Evolutionary conservation across 2,113 vertebrate species (phyloP).

Genomic region (Columba janthina): DNA sequence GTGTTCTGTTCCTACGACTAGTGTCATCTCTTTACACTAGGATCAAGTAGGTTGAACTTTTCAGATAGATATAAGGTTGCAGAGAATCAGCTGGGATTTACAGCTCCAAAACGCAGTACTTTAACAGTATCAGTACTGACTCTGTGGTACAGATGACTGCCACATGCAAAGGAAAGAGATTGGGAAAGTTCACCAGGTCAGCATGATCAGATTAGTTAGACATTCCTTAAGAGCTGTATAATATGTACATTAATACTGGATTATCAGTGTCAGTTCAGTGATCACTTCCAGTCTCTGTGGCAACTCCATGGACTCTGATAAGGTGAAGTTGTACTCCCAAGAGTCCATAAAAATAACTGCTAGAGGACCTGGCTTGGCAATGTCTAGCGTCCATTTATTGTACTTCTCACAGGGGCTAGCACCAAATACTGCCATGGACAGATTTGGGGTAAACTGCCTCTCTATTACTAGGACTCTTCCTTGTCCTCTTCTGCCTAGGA

Average conservation of each 20-base stretch:
- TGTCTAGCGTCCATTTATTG: background rate
- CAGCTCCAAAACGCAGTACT: background rate
- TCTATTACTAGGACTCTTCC: background rate
- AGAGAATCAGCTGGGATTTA: constrained; percentile 31
- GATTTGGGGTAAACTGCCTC: background rate
- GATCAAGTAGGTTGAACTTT: constrained; percentile 21
- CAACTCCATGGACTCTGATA: background rate
- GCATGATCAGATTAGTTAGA: background rate
- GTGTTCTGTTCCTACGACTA: background rate
- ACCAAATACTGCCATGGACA: background rate
- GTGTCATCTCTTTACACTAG: background rate
- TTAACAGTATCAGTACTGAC: background rate
- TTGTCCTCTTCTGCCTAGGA: background rate
- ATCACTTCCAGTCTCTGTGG: background rate
- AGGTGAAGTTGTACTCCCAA: background rate
- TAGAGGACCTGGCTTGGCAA: background rate
- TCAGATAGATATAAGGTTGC: background rate
- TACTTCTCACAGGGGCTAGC: background rate
- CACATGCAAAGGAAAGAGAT: background rate
- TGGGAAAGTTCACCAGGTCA: background rate
- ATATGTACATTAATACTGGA: background rate
- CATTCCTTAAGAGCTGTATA: background rate
- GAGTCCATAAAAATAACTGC: background rate
- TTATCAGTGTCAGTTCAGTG: background rate
- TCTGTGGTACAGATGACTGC: background rate